Evolutionary conservation across 2,113 vertebrate species (phyloP).

Genomic region (Willisornis vidua): DNA sequence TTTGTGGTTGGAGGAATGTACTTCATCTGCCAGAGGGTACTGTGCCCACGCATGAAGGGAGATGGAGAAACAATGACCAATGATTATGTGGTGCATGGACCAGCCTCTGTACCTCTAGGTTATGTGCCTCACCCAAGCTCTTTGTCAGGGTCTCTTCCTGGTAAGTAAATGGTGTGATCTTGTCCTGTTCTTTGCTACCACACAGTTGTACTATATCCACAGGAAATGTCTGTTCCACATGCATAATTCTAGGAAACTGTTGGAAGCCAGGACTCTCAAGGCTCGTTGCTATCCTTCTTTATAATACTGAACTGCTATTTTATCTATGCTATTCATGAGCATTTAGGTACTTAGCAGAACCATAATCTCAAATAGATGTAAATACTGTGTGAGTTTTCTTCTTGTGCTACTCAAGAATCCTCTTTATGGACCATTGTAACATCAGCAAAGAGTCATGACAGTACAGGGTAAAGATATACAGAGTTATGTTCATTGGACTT

Average conservation of each 20-base stretch:
- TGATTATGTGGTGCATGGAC: conserved; percentile 92
- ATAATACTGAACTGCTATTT: neutral
- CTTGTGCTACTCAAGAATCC: neutral
- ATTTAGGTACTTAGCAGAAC: neutral
- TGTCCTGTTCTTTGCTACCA: neutral
- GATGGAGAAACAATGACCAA: conserved; percentile 94
- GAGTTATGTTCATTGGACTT: neutral
- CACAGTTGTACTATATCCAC: neutral
- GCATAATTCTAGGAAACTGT: neutral
- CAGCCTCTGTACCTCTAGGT: conserved; percentile 90
- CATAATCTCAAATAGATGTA: neutral
- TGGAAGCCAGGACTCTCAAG: neutral
- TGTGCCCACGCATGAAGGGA: conserved; percentile 96
- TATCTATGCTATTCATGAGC: accelerated
- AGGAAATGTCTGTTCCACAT: neutral
- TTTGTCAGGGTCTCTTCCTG: conserved; percentile 91
- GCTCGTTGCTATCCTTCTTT: neutral
- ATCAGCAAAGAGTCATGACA: neutral
- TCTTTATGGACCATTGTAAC: neutral
- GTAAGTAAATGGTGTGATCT: conserved; percentile 66
- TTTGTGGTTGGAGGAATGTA: conserved; percentile 94
- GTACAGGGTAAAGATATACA: neutral
- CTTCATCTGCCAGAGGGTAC: conserved; percentile 93
- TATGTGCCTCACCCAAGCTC: conserved; percentile 94
- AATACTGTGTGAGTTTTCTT: accelerated